Base-by-base conservation (phyloP, 2,113 vertebrate species). In the Eretmochelys imbricata region DNA sequence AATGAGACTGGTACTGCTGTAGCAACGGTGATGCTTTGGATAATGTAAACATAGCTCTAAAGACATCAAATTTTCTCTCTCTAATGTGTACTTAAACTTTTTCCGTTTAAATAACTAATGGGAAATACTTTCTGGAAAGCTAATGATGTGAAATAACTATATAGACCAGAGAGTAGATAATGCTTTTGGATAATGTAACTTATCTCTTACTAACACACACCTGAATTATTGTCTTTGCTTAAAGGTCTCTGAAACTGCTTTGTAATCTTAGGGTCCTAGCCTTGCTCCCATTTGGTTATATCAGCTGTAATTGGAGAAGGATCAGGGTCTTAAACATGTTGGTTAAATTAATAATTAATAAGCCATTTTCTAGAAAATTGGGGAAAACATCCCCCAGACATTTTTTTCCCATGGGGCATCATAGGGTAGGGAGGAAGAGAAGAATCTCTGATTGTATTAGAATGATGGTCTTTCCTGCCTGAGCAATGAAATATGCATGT, bases 1-100 rank as follows among this genome's bases (percentile, higher is more conserved):
- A 59, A 62, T 80, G 59, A 93, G 80, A 91, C 76, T 96, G 93
- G 59, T 49, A 92, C 13, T 79, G 89, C 19, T 89, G 49, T 27
- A 93, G 50, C 96, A 96, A 85, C 53, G 94, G 84, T 92, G 49
- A 48, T 90, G 85, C 29, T 94, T 93, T 59, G 50, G 89, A 96
- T 49, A 94, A 88, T 95, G 86, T 35, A 92, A 96, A 87, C 50
- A 81, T 94, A 96, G 80, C 85, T 96, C 97, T 90, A 95, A 85
- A 89, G 75, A 79, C n/a, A 76, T 75, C 57, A 95, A 95, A 90
- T 62, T 87, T 79, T 84, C 27, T 29, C 57, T n/a, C 65, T 87
- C 85, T 20, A 79, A 94, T 65, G 31, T 88, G 57, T 51, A 20
- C 54, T 85, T 95, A 62, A 94, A 84, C 92, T 88, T 94, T 92